Conservation (phyloP, 2,797 vertebrate species). For the Sebastes cheni region DNA sequence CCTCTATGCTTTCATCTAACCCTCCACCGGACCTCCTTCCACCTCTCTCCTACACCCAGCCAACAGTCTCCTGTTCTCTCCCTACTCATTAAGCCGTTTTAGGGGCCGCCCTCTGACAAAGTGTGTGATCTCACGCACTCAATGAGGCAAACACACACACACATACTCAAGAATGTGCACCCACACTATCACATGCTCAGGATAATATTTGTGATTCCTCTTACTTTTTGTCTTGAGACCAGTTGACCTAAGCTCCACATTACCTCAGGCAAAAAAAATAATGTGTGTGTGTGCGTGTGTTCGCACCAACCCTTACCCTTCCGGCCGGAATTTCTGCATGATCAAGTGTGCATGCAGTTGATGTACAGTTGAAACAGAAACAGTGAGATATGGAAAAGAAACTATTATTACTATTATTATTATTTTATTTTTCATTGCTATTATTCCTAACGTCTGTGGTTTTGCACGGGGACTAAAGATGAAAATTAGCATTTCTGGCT, state of each 20-base stretch:
- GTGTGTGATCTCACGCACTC: slow-evolving; percentile 55
- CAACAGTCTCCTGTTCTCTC: slow-evolving; percentile 25
- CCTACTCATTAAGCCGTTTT: slow-evolving; percentile 49
- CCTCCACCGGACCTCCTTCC: slow-evolving; percentile 36
- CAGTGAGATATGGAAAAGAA: neutral
- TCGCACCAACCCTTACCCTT: neutral
- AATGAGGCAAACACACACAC: slow-evolving; percentile 16
- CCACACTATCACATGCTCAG: slow-evolving; percentile 79
- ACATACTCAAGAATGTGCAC: slow-evolving; percentile 25
- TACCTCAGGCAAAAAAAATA: slow-evolving; percentile 48
- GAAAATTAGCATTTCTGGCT: too few species aligned
- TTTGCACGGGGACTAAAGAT: rapidly evolving
- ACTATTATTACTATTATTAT: too few species aligned
- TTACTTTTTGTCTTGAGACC: slow-evolving; percentile 66
- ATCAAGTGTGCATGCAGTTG: neutral
- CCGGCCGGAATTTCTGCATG: slow-evolving; percentile 24
- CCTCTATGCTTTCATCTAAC: slow-evolving; percentile 30
- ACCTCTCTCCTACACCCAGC: slow-evolving; percentile 34
- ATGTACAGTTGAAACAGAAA: neutral
- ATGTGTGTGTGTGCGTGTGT: neutral
- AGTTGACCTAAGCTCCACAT: slow-evolving; percentile 55
- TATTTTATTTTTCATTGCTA: too few species aligned
- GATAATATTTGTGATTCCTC: slow-evolving; percentile 72
- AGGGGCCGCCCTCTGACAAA: slow-evolving; percentile 62
- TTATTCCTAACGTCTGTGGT: too few species aligned